A percentile compares a stretch with the other conserved stretches of the same genome.
Evolutionary conservation across 2,888 invertebrate genomes (phyloP).

Genomic region (Tachina grossa): DNA sequence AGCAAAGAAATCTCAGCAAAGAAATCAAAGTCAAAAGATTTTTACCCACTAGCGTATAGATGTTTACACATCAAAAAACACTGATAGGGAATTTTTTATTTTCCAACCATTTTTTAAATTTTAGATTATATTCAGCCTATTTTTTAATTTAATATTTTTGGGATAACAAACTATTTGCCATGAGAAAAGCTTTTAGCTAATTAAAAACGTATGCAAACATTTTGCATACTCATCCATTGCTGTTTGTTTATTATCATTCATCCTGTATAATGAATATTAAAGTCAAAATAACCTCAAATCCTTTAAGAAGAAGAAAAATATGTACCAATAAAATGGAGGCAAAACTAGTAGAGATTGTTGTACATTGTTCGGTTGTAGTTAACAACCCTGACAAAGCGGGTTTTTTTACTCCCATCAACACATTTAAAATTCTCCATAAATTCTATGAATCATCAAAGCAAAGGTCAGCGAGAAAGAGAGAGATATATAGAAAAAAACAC

Average conservation of each 20-base stretch:
- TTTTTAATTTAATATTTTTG: not conserved
- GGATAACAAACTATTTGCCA: not conserved
- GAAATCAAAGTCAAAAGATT: too few relatives aligned
- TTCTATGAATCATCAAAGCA: constrained; percentile 7
- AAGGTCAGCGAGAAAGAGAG: not conserved
- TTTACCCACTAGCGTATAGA: too few relatives aligned
- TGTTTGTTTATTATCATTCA: not conserved
- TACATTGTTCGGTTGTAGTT: not conserved
- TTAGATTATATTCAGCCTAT: too few relatives aligned
- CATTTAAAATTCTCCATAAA: not conserved
- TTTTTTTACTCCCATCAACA: not conserved
- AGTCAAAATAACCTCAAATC: constrained; percentile 9
- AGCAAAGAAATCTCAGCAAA: too few relatives aligned
- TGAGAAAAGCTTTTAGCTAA: constrained; percentile 25
- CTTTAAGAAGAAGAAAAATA: not conserved
- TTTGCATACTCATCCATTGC: not conserved
- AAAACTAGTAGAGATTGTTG: constrained; percentile 1
- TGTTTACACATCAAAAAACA: too few relatives aligned
- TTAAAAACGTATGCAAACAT: not conserved
- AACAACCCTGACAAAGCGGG: not conserved
- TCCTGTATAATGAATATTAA: not conserved
- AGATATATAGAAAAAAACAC: not conserved
- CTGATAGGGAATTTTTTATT: not conserved
- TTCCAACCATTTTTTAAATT: not conserved
- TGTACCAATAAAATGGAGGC: not conserved